These are phyloP conservation scores for Chromis chromis DNA, from an alignment of 2,797 vertebrate genomes.

Conservation along the genomic window DNA sequence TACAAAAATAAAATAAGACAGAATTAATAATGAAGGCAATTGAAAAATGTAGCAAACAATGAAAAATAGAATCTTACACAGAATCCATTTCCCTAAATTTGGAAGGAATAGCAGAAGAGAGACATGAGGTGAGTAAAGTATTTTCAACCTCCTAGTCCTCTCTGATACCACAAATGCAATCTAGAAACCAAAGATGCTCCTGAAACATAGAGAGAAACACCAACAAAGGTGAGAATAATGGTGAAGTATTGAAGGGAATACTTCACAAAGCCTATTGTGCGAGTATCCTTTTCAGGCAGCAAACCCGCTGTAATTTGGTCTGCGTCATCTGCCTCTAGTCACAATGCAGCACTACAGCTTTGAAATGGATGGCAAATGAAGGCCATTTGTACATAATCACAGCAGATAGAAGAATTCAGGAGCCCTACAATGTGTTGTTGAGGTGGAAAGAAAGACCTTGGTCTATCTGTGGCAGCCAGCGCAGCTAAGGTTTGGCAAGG, in stretches of 20 bases:
- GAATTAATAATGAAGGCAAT: constrained; percentile 48
- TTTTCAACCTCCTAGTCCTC: constrained; percentile 52
- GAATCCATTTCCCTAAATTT: constrained; percentile 57
- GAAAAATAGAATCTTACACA: constrained; percentile 24
- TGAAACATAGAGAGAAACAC: constrained; percentile 80
- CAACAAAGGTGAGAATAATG: constrained; percentile 84
- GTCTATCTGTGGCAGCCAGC: constrained; percentile 81
- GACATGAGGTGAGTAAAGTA: constrained; percentile 63
- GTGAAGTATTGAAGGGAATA: constrained; percentile 79
- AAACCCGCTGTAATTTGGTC: constrained; percentile 84
- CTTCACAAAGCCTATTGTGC: constrained; percentile 85
- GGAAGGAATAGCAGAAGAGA: constrained; percentile 51
- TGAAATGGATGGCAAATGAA: constrained; percentile 86
- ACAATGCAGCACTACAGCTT: constrained; percentile 85
- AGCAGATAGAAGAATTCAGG: constrained; percentile 83
- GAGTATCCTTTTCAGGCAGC: constrained; percentile 84
- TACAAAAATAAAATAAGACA: constrained; percentile 39
- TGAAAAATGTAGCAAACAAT: constrained; percentile 37
- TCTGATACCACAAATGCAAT: constrained; percentile 75
- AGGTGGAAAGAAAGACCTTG: constrained; percentile 85
- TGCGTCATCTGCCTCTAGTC: constrained; percentile 83
- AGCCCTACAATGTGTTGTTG: constrained; percentile 80
- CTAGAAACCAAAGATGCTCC: constrained; percentile 80
- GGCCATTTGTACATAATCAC: constrained; percentile 86
- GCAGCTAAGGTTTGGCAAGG: constrained; percentile 74